Base-by-base conservation (phyloP, 2,888 invertebrate species). In the Phengaris alcon region DNA sequence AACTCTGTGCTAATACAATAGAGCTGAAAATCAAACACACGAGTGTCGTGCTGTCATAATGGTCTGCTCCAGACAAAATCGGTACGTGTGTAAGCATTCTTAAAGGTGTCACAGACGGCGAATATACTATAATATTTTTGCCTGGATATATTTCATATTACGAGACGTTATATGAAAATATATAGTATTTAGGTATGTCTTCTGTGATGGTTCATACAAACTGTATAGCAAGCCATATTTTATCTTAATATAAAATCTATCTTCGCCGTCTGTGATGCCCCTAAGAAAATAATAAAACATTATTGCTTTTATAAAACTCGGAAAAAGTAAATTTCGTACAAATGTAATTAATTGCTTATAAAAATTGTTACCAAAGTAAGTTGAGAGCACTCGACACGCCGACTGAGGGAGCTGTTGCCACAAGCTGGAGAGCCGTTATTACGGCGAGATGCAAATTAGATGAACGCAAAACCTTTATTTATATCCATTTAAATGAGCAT, bases 331-430 rank as follows among this genome's bases (percentile, higher is more conserved):
- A 70, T 69, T 10, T 69, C n/a, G 51, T 48, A 48, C 51, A 69
- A 69, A 46, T 48, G 13, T 51, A 70, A 48, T 70, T 51, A 70
- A 70, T 70, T 51, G 70, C 70, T 48, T 70, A 70, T 70, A 22
- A 70, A 48, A 70, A 48, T 64, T 70, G 70, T 70, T 15, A 48
- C 70, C 15, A 70, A 70, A 70, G 70, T 64, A 12, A 64, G 69
- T 51, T 8, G 13, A 69, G 51, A 44, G 70, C 70, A 9, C 70
- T 70, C 70, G 48, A 70, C 48, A 46, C 13, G 35, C 44, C 68
- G 68, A 6, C 64, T 5, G 64, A 22, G 15, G 51, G n/a, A 15
- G 22, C 22, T 22, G 22, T 22, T 22, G 22, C 22, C 22, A 15
- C 69, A 9, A 69, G 51, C 48, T 70, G 15, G 69, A 70, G 70